Percentiles rank a stretch among this genome's conserved stretches.
These are phyloP conservation scores for Phortica magna DNA, from an alignment of 2,888 invertebrate species.

Conservation along the genomic window DNA sequence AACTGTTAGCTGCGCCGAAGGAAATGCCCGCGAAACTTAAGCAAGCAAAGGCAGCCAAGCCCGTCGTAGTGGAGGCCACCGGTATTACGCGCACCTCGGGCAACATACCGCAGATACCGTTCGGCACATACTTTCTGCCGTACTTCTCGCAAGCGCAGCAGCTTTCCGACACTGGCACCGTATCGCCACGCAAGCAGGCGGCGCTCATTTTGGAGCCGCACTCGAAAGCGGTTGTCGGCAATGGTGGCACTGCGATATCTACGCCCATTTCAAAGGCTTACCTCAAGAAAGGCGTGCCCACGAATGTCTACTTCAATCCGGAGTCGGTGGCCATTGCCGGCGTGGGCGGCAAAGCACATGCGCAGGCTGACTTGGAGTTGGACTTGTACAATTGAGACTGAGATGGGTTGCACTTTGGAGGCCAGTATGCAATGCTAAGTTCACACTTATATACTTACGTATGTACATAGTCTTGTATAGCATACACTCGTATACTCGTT, in stretches of 20 bases:
- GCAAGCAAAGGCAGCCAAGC: constrained; percentile 42
- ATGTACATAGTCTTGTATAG: no score
- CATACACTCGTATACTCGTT: no score
- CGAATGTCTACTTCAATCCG: constrained; percentile 83
- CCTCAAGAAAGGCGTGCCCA: constrained; percentile 81
- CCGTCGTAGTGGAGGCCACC: constrained; percentile 72
- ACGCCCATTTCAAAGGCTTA: constrained; percentile 84
- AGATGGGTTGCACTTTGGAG: background rate
- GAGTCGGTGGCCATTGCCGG: constrained; percentile 86
- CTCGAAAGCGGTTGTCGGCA: constrained; percentile 83
- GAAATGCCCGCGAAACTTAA: constrained; percentile 44
- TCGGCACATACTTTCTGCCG: constrained; percentile 74
- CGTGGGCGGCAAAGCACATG: constrained; percentile 87
- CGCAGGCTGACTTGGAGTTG: constrained; percentile 85
- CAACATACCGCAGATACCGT: constrained; percentile 72
- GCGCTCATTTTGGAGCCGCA: constrained; percentile 82
- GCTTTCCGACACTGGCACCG: constrained; percentile 28
- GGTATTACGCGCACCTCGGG: constrained; percentile 72
- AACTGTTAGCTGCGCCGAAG: background rate
- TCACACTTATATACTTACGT: background rate
- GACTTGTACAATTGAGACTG: constrained; percentile 74
- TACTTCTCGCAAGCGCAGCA: constrained; percentile 59
- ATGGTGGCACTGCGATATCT: constrained; percentile 84
- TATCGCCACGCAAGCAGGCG: constrained; percentile 63
- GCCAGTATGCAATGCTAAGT: background rate